Evolutionary conservation across 2,888 invertebrate species (phyloP).

Genomic region (Bellardia pandia): DNA sequence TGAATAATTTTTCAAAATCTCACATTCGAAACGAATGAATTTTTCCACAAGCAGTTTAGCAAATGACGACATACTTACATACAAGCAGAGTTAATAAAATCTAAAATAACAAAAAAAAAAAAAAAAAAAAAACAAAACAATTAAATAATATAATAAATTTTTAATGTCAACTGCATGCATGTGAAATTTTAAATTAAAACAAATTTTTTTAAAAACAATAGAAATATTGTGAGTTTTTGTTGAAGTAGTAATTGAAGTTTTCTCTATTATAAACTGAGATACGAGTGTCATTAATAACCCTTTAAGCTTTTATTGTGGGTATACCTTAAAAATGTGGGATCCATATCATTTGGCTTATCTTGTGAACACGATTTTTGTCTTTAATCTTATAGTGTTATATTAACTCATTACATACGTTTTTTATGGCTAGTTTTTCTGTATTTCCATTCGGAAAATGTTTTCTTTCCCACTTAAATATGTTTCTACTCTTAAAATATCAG

Average conservation of each 20-base stretch:
- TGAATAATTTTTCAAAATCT: slow-evolving; percentile 39
- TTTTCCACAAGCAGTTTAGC: slow-evolving; percentile 5
- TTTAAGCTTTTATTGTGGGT: neutral
- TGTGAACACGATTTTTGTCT: too few relatives aligned
- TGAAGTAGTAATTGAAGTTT: neutral
- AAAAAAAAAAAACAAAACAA: slow-evolving; percentile 20
- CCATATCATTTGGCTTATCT: too few relatives aligned
- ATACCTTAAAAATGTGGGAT: too few relatives aligned
- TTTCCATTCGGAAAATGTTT: too few relatives aligned
- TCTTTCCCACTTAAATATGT: too few relatives aligned
- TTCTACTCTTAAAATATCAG: too few relatives aligned
- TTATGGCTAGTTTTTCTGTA: too few relatives aligned
- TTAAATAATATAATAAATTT: slow-evolving; percentile 30
- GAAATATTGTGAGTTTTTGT: neutral
- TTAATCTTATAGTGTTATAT: too few relatives aligned
- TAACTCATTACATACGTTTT: too few relatives aligned
- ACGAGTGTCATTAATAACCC: neutral
- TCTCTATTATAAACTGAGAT: neutral
- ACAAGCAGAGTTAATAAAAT: neutral
- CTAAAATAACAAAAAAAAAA: slow-evolving; percentile 5
- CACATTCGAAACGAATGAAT: slow-evolving; percentile 26
- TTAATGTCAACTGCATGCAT: slow-evolving; percentile 49
- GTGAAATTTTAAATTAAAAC: slow-evolving; percentile 1
- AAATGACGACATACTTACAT: neutral
- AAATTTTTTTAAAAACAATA: slow-evolving; percentile 27